phyloP scores from a whole-genome alignment of 2,888 invertebrate species.

The Phymatocera aterrima region DNA sequence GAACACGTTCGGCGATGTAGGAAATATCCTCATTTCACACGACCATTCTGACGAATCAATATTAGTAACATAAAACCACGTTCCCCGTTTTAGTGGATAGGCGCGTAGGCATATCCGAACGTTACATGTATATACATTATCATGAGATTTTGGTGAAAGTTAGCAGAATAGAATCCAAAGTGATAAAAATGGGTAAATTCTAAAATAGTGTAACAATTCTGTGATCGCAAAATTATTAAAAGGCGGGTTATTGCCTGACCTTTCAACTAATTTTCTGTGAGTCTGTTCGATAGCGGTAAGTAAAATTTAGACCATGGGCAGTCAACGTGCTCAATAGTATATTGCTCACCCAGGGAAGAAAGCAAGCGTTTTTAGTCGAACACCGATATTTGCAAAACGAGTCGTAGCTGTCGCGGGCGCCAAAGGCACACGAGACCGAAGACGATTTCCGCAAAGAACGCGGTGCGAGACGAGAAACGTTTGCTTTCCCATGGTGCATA shows the following conservation, averaged over 20 bases:
- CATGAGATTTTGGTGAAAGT: slow-evolving; percentile 14
- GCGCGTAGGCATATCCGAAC: neutral
- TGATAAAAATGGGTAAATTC: no score
- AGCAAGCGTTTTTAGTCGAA: no score
- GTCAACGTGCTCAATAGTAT: neutral
- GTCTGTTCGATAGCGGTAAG: slow-evolving; percentile 31
- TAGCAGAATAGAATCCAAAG: no score
- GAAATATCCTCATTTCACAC: slow-evolving; percentile 25
- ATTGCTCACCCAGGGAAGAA: no score
- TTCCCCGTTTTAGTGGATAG: slow-evolving; percentile 23
- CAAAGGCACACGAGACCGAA: no score
- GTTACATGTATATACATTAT: slow-evolving; percentile 2
- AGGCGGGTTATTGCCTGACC: slow-evolving; percentile 18
- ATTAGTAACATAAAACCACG: slow-evolving; percentile 25
- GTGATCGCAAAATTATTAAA: slow-evolving; percentile 32
- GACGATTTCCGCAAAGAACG: no score
- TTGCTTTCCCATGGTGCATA: no score
- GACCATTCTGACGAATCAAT: slow-evolving; percentile 36
- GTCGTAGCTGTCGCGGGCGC: no score
- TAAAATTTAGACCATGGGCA: neutral
- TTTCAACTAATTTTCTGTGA: slow-evolving; percentile 35
- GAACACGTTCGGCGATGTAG: slow-evolving; percentile 22
- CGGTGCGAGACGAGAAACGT: no score
- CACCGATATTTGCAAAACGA: no score
- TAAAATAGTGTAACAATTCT: slow-evolving; percentile 28